phyloP scores from a whole-genome alignment of 2,113 vertebrate species.

The Equus quagga region DNA sequence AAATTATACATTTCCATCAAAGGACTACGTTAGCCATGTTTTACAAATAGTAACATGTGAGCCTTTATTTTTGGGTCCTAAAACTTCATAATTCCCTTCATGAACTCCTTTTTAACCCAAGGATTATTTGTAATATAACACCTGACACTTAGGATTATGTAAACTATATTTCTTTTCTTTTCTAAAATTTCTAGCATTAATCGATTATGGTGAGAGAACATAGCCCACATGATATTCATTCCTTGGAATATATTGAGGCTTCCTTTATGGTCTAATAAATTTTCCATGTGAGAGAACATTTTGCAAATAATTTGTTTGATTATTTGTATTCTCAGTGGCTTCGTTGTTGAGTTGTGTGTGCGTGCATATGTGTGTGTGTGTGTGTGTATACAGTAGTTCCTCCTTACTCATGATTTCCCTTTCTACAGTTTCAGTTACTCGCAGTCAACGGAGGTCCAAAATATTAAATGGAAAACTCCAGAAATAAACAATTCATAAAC shows the following conservation, averaged over 20 bases:
- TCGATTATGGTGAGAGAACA: neutral
- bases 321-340: neutral
- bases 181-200: neutral
- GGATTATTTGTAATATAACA: neutral
- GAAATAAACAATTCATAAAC: too few relatives aligned
- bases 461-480: too few relatives aligned
- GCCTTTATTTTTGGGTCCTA: neutral
- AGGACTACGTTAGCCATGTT: neutral
- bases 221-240: neutral
- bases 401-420: too few relatives aligned
- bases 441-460: too few relatives aligned
- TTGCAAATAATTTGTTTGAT: neutral
- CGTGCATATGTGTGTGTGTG: neutral
- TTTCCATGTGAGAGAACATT: neutral
- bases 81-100: neutral
- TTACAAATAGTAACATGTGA: neutral
- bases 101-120: neutral
- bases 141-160: neutral
- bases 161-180: neutral
- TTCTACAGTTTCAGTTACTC: too few relatives aligned
- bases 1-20: neutral
- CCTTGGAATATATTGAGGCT: neutral
- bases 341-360: neutral
- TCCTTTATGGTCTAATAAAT: neutral
- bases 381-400: neutral